phyloP scores from a whole-genome alignment of 2,797 vertebrate genomes.

The Leuciscus waleckii region DNA sequence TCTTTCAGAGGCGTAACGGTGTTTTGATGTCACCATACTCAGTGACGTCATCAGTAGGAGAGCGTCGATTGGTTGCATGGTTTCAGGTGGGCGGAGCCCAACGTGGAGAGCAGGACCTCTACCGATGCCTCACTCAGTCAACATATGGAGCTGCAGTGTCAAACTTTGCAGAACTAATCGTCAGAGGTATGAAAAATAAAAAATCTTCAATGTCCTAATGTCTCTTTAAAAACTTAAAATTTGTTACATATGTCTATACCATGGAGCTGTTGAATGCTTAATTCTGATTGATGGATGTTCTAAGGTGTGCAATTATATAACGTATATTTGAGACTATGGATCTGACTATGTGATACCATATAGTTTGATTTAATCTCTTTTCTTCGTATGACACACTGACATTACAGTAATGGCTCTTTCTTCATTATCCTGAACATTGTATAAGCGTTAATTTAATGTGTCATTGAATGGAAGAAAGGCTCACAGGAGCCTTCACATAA shows the following conservation, averaged over 20 bases:
- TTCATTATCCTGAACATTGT: too few relatives aligned
- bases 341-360: neutral
- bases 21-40: constrained; percentile 65
- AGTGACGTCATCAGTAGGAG: constrained; percentile 77
- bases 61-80: constrained; percentile 88
- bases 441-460: too few relatives aligned
- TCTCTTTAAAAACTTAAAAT: neutral
- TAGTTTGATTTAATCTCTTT: neutral
- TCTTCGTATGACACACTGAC: neutral
- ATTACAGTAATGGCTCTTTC: neutral
- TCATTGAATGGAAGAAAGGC: too few relatives aligned
- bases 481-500: too few relatives aligned
- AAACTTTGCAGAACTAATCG: constrained; percentile 95
- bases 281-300: neutral
- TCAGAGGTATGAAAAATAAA: constrained; percentile 84
- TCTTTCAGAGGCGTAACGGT: constrained; percentile 83
- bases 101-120: constrained; percentile 87
- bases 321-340: neutral
- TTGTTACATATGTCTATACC: neutral
- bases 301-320: neutral
- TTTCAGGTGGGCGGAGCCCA: constrained; percentile 86
- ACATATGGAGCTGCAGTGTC: constrained; percentile 87
- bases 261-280: neutral
- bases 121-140: constrained; percentile 91
- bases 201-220: neutral